Percentiles rank a stretch among this genome's conserved stretches.
Conservation (phyloP, 2,888 invertebrate genomes). For the Drosophila rubida region DNA sequence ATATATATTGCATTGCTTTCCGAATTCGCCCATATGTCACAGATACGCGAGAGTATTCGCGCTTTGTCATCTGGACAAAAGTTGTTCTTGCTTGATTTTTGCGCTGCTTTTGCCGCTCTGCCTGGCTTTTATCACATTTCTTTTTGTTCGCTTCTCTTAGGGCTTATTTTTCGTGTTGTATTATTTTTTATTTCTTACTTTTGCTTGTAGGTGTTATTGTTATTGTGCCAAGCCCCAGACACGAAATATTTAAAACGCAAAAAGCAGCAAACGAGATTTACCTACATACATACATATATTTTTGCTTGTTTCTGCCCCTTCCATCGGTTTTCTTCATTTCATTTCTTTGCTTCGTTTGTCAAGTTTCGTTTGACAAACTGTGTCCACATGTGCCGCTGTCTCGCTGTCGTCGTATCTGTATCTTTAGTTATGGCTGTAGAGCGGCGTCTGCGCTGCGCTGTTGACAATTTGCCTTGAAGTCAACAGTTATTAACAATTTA, state of each 20-base stretch:
- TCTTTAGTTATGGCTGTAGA: not conserved
- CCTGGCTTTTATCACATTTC: conserved; percentile 45
- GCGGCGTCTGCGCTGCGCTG: conserved; percentile 22
- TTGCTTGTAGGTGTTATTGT: conserved; percentile 44
- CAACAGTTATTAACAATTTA: conserved; percentile 63
- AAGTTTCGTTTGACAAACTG: conserved; percentile 55
- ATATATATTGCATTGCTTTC: no score
- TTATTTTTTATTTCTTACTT: conserved; percentile 16
- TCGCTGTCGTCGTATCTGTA: not conserved
- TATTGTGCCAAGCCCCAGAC: conserved; percentile 64
- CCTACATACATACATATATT: conserved; percentile 32
- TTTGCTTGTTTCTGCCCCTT: conserved; percentile 9
- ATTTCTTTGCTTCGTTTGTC: conserved; percentile 27
- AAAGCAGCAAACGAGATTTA: conserved; percentile 63
- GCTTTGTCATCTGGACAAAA: not conserved
- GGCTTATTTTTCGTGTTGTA: conserved; percentile 20
- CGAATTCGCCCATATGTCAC: no score
- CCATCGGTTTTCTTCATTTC: not conserved
- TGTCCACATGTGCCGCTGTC: conserved; percentile 10
- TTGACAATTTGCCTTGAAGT: conserved; percentile 52
- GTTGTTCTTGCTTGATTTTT: conserved; percentile 8
- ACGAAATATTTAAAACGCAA: conserved; percentile 34
- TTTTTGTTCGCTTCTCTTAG: conserved; percentile 18
- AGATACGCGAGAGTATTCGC: conserved; percentile 4
- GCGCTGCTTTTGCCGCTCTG: conserved; percentile 2